These are phyloP conservation scores for Phaenicophaeus curvirostris DNA, from an alignment of 2,797 vertebrate genomes.

Conservation along the genomic window DNA sequence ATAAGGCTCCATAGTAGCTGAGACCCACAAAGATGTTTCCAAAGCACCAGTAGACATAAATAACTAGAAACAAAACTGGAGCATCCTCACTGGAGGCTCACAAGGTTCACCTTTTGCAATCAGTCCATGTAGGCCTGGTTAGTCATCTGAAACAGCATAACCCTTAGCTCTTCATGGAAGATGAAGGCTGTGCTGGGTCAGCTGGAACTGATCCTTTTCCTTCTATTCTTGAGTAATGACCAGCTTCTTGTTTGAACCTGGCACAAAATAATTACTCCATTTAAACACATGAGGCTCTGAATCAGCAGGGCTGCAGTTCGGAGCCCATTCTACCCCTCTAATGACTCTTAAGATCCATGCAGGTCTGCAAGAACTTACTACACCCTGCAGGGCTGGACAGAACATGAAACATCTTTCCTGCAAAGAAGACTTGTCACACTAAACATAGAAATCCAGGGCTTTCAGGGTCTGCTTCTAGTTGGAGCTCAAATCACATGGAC, in stretches of 20 bases:
- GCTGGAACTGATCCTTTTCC: background rate
- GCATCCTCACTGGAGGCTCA: background rate
- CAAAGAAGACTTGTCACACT: background rate
- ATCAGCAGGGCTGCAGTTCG: background rate
- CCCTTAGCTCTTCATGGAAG: background rate
- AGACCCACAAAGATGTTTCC: slow-evolving; percentile 29
- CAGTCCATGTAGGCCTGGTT: background rate
- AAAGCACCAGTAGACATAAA: slow-evolving; percentile 14
- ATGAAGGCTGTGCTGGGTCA: background rate
- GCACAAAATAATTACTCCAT: background rate
- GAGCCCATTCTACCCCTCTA: background rate
- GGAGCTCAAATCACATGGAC: background rate
- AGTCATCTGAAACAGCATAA: slow-evolving; percentile 25
- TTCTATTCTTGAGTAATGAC: background rate
- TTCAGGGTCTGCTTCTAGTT: background rate
- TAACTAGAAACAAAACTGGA: slow-evolving; percentile 36
- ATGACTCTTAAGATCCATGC: background rate
- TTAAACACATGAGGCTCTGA: background rate
- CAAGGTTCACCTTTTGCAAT: slow-evolving; percentile 22
- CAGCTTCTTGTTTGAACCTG: background rate
- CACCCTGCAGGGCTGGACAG: background rate
- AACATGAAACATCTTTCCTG: background rate
- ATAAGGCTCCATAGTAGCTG: background rate
- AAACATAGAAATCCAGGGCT: background rate
- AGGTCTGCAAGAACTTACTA: background rate